Evolutionary conservation across 2,113 vertebrate genomes (phyloP).

Genomic region (Cebidichthys violaceus): DNA sequence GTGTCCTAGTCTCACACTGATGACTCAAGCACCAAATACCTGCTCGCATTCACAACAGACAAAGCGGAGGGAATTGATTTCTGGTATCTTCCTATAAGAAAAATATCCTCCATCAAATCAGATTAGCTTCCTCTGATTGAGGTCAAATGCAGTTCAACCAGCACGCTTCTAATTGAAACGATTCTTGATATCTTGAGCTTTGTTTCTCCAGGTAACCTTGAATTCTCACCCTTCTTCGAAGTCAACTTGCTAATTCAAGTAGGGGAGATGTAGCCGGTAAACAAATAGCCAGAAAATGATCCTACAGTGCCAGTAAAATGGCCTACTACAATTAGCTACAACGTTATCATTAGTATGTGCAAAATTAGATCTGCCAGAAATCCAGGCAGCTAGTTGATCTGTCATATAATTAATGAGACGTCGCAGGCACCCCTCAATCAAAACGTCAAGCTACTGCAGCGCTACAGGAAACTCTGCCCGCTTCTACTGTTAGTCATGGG

Average conservation of each 20-base stretch:
- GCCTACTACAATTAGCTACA: too few relatives aligned
- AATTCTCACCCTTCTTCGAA: slow-evolving; percentile 39
- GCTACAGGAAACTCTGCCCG: too few relatives aligned
- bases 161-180: slow-evolving; percentile 43
- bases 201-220: slow-evolving; percentile 39
- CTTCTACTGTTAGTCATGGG: not conserved
- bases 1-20: not conserved
- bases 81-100: slow-evolving; percentile 25
- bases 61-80: slow-evolving; percentile 22
- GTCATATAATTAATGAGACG: not conserved
- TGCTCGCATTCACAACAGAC: not conserved
- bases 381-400: not conserved
- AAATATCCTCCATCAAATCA: slow-evolving; percentile 42
- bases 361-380: not conserved
- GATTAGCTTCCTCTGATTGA: slow-evolving; percentile 54
- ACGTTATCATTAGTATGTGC: not conserved
- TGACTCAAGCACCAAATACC: not conserved
- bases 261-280: slow-evolving; percentile 34
- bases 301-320: not conserved
- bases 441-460: not conserved
- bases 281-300: slow-evolving; percentile 46
- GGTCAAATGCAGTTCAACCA: slow-evolving; percentile 57
- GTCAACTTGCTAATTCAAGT: slow-evolving; percentile 46
- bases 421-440: not conserved
- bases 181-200: slow-evolving; percentile 5